Conservation (phyloP, 2,113 vertebrate species). For the Antigone vipio region DNA sequence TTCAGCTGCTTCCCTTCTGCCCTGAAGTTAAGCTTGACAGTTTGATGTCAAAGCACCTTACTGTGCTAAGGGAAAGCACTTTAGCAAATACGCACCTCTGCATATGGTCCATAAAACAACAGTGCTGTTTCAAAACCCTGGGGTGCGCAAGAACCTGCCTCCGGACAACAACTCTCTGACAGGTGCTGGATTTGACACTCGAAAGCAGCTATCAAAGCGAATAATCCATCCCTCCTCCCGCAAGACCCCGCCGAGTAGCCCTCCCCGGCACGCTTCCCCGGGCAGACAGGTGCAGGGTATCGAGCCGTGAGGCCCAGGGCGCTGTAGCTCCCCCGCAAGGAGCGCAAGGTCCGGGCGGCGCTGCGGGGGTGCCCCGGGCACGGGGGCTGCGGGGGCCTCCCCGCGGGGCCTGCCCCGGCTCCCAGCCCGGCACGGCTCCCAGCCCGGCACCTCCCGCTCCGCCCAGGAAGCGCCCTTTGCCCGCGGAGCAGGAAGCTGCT, state of each 20-base stretch:
- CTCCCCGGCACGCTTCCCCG: no score
- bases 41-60: neutral
- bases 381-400: no score
- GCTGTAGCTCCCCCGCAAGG: neutral
- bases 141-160: no score
- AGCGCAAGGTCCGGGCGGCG: no score
- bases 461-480: conserved; percentile 29
- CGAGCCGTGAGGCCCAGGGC: neutral
- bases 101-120: fast-evolving
- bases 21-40: neutral
- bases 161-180: neutral
- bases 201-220: fast-evolving
- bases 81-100: neutral
- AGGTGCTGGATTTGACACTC: fast-evolving
- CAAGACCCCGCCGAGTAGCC: neutral
- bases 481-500: neutral
- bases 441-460: neutral
- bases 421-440: neutral
- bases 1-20: neutral
- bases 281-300: no score
- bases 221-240: neutral
- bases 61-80: neutral
- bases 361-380: neutral
- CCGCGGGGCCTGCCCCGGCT: no score
- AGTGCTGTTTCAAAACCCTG: neutral